Base-by-base conservation (phyloP, 2,888 invertebrate genomes). In the Lasioglossum morio region DNA sequence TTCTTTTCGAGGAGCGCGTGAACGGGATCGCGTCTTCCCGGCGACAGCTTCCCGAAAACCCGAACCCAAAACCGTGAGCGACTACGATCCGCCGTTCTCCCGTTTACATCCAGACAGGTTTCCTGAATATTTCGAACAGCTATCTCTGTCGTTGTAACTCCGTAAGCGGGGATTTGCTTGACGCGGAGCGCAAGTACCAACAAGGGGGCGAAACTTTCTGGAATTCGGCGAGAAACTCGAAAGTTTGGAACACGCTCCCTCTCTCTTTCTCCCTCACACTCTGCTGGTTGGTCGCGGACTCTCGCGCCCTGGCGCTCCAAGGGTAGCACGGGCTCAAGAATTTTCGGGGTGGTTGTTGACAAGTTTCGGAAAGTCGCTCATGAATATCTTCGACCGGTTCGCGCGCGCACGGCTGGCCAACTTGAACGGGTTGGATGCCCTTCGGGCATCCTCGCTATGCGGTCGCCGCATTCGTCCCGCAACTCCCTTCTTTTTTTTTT, bases 341-440 rank as follows among this genome's bases (percentile, higher is more conserved):
- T 78, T 85, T 87, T 87, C 77, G 79, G 48, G 48, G 48, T n/a
- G 84, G 73, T 82, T 83, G 84, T 90, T 79, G 88, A 90, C 87
- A 85, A 89, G 84, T 84, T 88, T 81, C 34, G 77, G 63, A 87
- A 90, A 90, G 87, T 87, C 86, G 77, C 60, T 60, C 84, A 72
- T 70, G 88, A 89, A 89, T 86, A 86, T 86, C 86, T 84, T 82
- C 70, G 81, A 79, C 75, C 72, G 66, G 78, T 85, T 72, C 66
- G 69, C 63, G 60, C 48, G 60, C 37, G n/a, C 40, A 34, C 34
- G 53, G 27, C 53, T 74, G 23, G 75, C 60, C 37, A 85, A 88
- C 73, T 88, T 85, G 66, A 79, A 81, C 69, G 69, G 76, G 46
- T 72, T 46, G 27, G 78, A 78, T 76, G 72, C 63, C 60, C 73